These are phyloP conservation scores for Drosophila nannoptera DNA, from an alignment of 1,140 invertebrate species.

Conservation along the genomic window DNA sequence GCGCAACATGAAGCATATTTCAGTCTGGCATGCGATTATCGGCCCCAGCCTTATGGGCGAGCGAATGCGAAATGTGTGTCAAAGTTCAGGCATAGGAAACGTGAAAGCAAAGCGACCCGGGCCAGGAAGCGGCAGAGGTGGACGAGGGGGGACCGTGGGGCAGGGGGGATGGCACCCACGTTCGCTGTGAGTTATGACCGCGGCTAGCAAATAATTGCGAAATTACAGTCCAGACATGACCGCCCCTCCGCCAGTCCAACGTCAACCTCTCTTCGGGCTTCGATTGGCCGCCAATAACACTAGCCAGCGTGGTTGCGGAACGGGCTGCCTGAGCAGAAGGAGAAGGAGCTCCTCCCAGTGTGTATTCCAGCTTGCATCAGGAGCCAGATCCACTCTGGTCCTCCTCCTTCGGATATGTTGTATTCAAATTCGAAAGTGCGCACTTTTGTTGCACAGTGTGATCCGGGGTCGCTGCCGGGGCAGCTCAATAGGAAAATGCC, in stretches of 20 bases:
- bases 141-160: not conserved
- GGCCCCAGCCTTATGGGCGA: conserved; percentile 56
- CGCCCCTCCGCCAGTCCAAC: conserved; percentile 10
- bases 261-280: conserved; percentile 13
- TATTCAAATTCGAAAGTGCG: not conserved
- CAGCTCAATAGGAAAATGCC: conserved; percentile 73
- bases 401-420: not conserved
- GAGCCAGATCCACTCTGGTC: too few species aligned
- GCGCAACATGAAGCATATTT: conserved; percentile 69
- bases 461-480: conserved; percentile 48
- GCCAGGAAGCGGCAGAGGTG: conserved; percentile 14
- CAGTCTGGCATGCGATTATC: conserved; percentile 67
- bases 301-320: not conserved
- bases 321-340: too few species aligned
- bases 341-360: too few species aligned
- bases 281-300: conserved; percentile 32
- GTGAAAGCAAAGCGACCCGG: conserved; percentile 53
- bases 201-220: conserved; percentile 74
- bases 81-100: conserved; percentile 73
- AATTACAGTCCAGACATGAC: conserved; percentile 53
- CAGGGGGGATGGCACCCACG: conserved; percentile 55
- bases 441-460: conserved; percentile 35
- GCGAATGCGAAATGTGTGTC: conserved; percentile 66
- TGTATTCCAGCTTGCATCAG: too few species aligned
- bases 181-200: conserved; percentile 68